Evolutionary conservation across 2,888 invertebrate species (phyloP).

Genomic region (Chydorus sphaericus): DNA sequence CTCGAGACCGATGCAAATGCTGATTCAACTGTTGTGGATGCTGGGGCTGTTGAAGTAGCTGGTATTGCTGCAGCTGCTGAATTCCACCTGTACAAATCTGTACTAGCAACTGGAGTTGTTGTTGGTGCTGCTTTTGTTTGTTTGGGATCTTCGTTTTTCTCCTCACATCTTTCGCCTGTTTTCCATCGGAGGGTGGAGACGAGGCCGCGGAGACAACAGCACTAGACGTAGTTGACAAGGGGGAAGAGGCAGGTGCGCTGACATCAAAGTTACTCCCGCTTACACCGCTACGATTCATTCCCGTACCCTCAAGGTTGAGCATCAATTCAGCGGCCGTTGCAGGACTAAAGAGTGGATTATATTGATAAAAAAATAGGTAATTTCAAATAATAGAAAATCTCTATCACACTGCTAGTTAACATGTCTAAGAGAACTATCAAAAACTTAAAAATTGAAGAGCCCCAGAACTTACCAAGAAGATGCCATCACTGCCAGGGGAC

Average conservation of each 20-base stretch:
- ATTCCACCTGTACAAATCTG: conserved; percentile 21
- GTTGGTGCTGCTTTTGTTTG: conserved; percentile 33
- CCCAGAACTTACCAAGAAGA: conserved; percentile 43
- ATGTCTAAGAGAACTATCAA: neutral
- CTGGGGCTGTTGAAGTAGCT: conserved; percentile 24
- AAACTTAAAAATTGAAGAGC: conserved; percentile 32
- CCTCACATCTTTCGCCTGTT: conserved; percentile 65
- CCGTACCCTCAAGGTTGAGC: conserved; percentile 26
- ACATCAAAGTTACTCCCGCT: conserved; percentile 13
- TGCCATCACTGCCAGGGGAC: conserved; percentile 22
- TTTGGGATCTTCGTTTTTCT: conserved; percentile 56
- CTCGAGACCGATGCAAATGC: conserved; percentile 25
- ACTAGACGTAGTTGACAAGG: conserved; percentile 11
- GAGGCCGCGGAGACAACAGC: conserved; percentile 19
- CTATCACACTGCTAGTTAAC: neutral
- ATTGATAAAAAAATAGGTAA: no score
- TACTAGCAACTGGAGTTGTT: conserved; percentile 27
- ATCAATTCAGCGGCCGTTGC: conserved; percentile 4
- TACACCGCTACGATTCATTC: conserved; percentile 25
- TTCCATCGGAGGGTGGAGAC: conserved; percentile 41
- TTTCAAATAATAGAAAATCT: no score
- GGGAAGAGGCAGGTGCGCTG: conserved; percentile 17
- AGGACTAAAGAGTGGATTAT: neutral
- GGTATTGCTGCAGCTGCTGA: conserved; percentile 31
- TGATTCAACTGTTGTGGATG: conserved; percentile 26